Evolutionary conservation across 2,797 vertebrate species (phyloP), one percentile per base, ranked within the genome.

Genomic region (Kryptolebias ocellatus): DNA sequence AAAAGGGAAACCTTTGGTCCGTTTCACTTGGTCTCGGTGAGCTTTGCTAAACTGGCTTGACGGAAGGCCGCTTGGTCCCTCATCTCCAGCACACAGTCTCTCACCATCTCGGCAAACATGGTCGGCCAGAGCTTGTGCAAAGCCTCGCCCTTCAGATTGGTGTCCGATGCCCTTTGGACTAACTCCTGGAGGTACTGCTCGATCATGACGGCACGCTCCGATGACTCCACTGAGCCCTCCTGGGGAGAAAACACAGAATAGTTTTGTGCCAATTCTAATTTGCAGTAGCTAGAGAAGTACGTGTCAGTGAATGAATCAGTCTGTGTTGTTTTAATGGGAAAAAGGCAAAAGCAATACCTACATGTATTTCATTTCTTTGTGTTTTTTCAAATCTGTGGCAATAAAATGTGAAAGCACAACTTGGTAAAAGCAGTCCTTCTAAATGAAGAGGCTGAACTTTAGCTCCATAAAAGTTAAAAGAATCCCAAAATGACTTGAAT

Each of bases 91-190:
- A 98, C 96, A 1, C 95, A 95, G 39, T 99, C 98, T 83, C 95
- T 91, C 68, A 99, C 96, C 71, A 99, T 96, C 85, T 99, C 97
- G 20, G 95, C 93, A 88, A 99, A 99, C 94, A 98, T 89, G 67
- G 96, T 94, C 18, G 97, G 96, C 98, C 98, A 99, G 31, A 98
- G 93, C 83, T 95, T 96, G 92, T 99, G 98, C 67, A 99, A 88
- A 0, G 92, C 94, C 58, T 98, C 96, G 0, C 94, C 95, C 81
- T 99, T 99, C 84, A 94, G 88, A 64, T 95, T 96, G 89, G 96
- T 97, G 85, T 95, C 95, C 18, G 95, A 93, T 1, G 96, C 96
- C 81, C 95, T 91, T 76, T 94, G 95, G 80, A 96, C 93, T 53
- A 98, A 89, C 70, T 89, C 94, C 71, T 93, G 94, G 29, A 98